phyloP scores from a whole-genome alignment of 2,888 invertebrate species.

The Punctoribates punctum region DNA sequence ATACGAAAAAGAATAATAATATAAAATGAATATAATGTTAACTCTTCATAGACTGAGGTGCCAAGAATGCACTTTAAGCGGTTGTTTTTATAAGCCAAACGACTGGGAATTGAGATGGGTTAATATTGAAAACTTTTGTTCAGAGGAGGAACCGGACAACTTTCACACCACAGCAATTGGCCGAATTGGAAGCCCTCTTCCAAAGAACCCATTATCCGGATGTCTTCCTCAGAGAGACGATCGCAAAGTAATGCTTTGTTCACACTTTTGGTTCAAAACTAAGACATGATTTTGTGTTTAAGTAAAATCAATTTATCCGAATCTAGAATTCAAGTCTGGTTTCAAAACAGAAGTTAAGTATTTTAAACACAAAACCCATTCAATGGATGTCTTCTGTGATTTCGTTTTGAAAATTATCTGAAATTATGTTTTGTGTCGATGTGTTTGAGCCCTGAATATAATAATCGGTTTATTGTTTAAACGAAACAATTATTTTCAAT shows the following conservation, averaged over 20 bases:
- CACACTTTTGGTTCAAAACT: not conserved
- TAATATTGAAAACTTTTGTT: constrained; percentile 17
- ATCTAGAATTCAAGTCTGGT: constrained; percentile 91
- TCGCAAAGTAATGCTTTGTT: constrained; percentile 59
- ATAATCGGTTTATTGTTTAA: not conserved
- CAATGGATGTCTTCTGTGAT: not conserved
- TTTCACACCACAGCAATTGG: constrained; percentile 87
- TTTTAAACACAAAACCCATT: not conserved
- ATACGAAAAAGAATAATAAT: too few species aligned
- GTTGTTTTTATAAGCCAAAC: too few species aligned
- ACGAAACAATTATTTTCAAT: too few species aligned
- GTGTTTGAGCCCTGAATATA: not conserved
- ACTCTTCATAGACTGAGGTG: too few species aligned
- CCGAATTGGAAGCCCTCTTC: constrained; percentile 83
- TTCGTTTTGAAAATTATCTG: not conserved
- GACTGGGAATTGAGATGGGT: too few species aligned
- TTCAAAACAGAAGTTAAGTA: constrained; percentile 70
- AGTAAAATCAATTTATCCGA: constrained; percentile 83
- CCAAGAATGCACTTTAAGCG: too few species aligned
- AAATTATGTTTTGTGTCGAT: not conserved
- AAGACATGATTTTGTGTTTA: not conserved
- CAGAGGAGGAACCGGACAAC: constrained; percentile 87
- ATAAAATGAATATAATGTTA: too few species aligned
- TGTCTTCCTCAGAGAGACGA: constrained; percentile 81
- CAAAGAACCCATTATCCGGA: constrained; percentile 94